Evolutionary conservation across 2,797 vertebrate genomes (phyloP).

Genomic region (Arnoldichthys spilopterus): DNA sequence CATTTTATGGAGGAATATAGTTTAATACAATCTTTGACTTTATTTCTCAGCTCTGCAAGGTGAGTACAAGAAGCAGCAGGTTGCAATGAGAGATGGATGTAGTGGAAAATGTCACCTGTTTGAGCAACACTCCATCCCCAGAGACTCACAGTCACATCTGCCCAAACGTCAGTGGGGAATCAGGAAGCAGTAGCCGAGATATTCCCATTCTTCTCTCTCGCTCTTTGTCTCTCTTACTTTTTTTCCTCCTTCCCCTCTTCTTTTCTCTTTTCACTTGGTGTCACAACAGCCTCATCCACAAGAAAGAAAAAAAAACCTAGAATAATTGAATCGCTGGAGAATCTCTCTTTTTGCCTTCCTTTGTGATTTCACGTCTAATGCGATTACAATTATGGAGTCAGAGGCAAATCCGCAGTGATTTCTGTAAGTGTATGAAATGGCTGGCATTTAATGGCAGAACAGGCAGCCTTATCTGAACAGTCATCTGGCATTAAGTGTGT

Average conservation of each 20-base stretch:
- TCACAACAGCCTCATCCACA: constrained; percentile 6
- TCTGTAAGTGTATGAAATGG: constrained; percentile 28
- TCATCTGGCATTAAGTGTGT: constrained; percentile 47
- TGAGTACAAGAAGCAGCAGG: constrained; percentile 44
- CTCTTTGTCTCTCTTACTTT: constrained; percentile 4
- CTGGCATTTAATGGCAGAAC: constrained; percentile 43
- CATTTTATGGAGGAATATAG: background rate
- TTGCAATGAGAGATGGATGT: constrained; percentile 43
- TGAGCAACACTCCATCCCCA: constrained; percentile 44
- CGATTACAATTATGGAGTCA: constrained; percentile 49
- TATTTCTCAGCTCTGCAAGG: background rate
- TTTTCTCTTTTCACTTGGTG: constrained; percentile 16
- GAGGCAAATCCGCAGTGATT: constrained; percentile 49
- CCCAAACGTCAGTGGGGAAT: constrained; percentile 16
- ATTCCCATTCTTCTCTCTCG: background rate
- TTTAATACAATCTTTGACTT: background rate
- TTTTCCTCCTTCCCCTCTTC: constrained; percentile 1
- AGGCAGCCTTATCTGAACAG: constrained; percentile 45
- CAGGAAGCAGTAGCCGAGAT: constrained; percentile 20
- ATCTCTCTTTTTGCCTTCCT: constrained; percentile 41
- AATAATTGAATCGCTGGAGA: constrained; percentile 41
- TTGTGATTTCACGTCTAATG: constrained; percentile 50
- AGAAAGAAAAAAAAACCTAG: constrained; percentile 24
- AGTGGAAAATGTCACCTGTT: constrained; percentile 54
- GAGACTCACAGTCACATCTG: constrained; percentile 46